These are phyloP conservation scores for Mantis religiosa DNA, from an alignment of 2,888 invertebrate genomes.

Conservation along the genomic window DNA sequence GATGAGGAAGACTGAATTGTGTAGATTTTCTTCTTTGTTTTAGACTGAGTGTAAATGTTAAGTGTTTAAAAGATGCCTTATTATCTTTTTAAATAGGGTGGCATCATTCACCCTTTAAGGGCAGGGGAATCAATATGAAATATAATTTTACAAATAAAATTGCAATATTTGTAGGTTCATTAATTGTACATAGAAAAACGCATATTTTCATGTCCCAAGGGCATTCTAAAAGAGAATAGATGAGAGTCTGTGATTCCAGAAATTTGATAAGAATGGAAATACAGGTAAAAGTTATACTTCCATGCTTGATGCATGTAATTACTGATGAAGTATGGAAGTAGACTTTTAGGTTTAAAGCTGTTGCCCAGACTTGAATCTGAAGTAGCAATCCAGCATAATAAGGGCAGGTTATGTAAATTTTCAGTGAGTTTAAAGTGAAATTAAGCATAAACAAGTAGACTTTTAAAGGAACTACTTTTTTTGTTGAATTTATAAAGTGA, in stretches of 20 bases:
- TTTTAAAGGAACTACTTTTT: background rate
- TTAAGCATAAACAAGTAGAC: background rate
- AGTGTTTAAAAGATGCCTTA: conserved; percentile 23
- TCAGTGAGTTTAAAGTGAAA: background rate
- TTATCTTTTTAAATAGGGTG: conserved; percentile 13
- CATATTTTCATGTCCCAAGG: conserved; percentile 22
- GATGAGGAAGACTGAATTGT: conserved; percentile 23
- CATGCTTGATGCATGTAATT: background rate
- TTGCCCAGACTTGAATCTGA: background rate
- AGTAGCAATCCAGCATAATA: background rate
- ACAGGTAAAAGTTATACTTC: background rate
- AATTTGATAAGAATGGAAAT: background rate
- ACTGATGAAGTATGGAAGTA: conserved; percentile 10
- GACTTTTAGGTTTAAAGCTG: background rate
- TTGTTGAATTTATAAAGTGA: background rate
- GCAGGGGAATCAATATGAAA: background rate
- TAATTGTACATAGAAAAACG: conserved; percentile 15
- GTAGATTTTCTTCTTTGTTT: conserved; percentile 18
- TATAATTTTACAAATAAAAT: background rate
- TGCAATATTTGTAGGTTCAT: conserved; percentile 9
- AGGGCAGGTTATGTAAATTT: background rate
- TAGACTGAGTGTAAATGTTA: conserved; percentile 23
- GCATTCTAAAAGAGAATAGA: conserved; percentile 7
- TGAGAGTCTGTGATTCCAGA: conserved; percentile 20
- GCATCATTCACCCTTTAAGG: background rate